A percentile compares a stretch with the other conserved stretches of the same genome.
Conservation (phyloP, 2,797 vertebrate genomes). For the Crax fasciolata region DNA sequence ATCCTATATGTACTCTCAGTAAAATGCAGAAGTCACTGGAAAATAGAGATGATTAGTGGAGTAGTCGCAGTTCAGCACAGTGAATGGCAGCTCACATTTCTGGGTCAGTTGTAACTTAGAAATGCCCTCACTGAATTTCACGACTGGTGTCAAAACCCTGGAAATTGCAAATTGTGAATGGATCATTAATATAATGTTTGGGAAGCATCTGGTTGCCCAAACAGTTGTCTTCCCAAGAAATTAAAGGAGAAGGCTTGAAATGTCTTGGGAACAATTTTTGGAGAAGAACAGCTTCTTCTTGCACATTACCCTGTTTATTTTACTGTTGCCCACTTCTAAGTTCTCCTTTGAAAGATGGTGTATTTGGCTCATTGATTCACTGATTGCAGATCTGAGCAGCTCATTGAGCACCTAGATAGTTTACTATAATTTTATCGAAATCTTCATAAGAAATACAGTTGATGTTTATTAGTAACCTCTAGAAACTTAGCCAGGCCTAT, state of each 20-base stretch:
- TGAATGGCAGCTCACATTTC: conserved; percentile 47
- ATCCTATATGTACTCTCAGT: not conserved
- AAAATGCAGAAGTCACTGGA: conserved; percentile 12
- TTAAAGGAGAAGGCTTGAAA: conserved; percentile 2
- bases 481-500: not conserved
- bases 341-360: not conserved
- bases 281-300: not conserved
- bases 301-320: not conserved
- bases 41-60: conserved; percentile 18
- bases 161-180: conserved; percentile 36
- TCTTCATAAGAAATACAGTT: not conserved
- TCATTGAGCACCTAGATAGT: not conserved
- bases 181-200: conserved; percentile 16
- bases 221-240: conserved; percentile 26
- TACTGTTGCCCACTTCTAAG: not conserved
- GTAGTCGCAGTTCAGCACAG: not conserved
- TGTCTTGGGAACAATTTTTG: not conserved
- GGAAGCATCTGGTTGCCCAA: conserved; percentile 34
- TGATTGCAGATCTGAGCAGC: not conserved
- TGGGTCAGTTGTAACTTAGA: conserved; percentile 24
- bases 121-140: conserved; percentile 17
- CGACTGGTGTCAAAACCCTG: conserved; percentile 20
- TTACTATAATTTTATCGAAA: not conserved
- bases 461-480: not conserved
- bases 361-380: not conserved